Evolutionary conservation across 2,113 vertebrate species (phyloP), one percentile per base, ranked within the genome.

Genomic region (Phainopepla nitens): DNA sequence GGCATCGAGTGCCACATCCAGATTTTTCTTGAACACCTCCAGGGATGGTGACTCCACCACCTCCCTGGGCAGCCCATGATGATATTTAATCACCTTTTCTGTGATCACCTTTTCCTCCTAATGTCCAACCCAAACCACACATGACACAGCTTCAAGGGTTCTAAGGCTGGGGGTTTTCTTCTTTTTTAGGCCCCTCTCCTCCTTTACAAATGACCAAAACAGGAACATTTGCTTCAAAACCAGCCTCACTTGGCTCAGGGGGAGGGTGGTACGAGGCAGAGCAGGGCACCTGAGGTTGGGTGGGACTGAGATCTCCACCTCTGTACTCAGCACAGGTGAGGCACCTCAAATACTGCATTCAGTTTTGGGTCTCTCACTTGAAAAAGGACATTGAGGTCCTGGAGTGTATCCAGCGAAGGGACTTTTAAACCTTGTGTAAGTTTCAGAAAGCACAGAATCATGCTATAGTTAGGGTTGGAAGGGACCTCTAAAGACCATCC

Each of bases 191-290:
- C 54, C 8, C 4, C 47, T 33, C 6, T 0, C 24, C 11, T 45
- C 6, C 6, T 14, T 41, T 17, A 35, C 41, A 54, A 28, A 58
- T 6, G 9, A 17, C 5, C 23, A 7, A 21, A 79, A 9, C 18
- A 14, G 12, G 39, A 58, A n/a, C 6, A 25, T 65, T 41, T 15
- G 12, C 11, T 83, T 61, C 4, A 51, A 44, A 33, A 41, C 3
- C 11, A 57, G 57, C 17, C 49, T 20, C 49, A 13, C 42, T 35
- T 61, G 19, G 23, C 29, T 21, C 0, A 0, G 29, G 36, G 28
- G 14, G 8, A 29, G 19, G 22, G 45, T 16, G 56, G 9, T 9
- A 10, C 62, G 42, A n/a, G 10, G 15, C 2, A 50, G 42, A n/a
- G 31, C 21, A 69, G 33, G 20, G 24, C 62, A 77, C 35, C 47